phyloP scores from a whole-genome alignment of 2,113 vertebrate species.

The Phylloscopus trochiloides region DNA sequence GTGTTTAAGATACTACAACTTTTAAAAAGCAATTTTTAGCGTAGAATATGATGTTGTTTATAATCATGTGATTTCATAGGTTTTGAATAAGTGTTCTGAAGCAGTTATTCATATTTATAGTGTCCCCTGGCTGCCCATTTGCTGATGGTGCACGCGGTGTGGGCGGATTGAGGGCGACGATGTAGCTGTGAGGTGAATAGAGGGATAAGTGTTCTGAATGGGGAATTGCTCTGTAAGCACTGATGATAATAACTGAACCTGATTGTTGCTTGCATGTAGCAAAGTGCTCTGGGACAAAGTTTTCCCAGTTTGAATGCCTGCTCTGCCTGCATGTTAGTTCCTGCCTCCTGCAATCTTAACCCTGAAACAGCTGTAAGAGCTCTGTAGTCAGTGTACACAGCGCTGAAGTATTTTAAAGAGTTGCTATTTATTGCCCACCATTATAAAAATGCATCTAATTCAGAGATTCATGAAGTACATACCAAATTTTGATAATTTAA shows the following conservation, averaged over 20 bases:
- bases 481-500: neutral
- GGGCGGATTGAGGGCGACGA: neutral
- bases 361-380: neutral
- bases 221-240: neutral
- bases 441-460: neutral
- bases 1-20: neutral
- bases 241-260: neutral
- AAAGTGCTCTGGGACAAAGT: neutral
- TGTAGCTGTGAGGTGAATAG: neutral
- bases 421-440: neutral
- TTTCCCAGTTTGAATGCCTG: neutral
- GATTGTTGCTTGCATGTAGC: neutral
- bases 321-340: neutral
- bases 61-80: neutral
- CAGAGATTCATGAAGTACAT: neutral
- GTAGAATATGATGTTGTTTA: neutral
- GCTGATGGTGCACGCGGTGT: neutral
- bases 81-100: neutral
- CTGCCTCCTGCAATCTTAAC: neutral
- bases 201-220: neutral
- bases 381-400: neutral
- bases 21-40: neutral
- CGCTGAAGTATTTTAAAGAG: neutral
- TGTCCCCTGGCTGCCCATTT: neutral
- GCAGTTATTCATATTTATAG: neutral